A percentile compares a stretch with the other conserved stretches of the same genome.
Conservation (phyloP, 1,140 invertebrate species). For the Euwallacea similis region DNA sequence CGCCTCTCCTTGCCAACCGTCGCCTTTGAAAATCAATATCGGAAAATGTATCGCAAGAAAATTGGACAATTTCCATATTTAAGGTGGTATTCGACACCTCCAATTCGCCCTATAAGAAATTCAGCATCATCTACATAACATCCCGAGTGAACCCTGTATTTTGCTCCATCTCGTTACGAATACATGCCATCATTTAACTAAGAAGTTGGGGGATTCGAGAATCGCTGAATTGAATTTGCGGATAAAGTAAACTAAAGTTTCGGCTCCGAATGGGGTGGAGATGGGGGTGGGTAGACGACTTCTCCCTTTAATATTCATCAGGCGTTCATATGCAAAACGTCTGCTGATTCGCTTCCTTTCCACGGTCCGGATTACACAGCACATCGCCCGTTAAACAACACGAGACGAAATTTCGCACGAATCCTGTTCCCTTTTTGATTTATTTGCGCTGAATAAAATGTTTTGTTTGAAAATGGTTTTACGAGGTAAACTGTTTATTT, state of each 20-base stretch:
- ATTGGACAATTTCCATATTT: slow-evolving; percentile 33
- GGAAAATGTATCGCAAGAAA: slow-evolving; percentile 31
- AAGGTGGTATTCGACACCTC: slow-evolving; percentile 30
- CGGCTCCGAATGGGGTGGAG: slow-evolving; percentile 19
- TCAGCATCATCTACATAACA: slow-evolving; percentile 36
- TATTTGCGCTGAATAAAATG: slow-evolving; percentile 35
- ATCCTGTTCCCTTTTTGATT: slow-evolving; percentile 9
- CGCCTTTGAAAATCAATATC: slow-evolving; percentile 22
- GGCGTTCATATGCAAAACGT: slow-evolving; percentile 53
- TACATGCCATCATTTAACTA: slow-evolving; percentile 36
- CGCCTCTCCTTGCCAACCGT: too few relatives aligned
- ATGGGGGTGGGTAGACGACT: slow-evolving; percentile 17
- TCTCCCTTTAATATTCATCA: slow-evolving; percentile 50
- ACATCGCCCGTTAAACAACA: slow-evolving; percentile 38
- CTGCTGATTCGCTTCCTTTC: slow-evolving; percentile 50
- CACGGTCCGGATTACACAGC: slow-evolving; percentile 46
- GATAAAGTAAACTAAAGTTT: slow-evolving; percentile 42
- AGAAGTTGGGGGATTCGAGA: slow-evolving; percentile 34
- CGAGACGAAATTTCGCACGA: slow-evolving; percentile 33
- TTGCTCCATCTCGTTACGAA: slow-evolving; percentile 32
- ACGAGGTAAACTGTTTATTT: neutral
- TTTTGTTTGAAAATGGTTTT: slow-evolving; percentile 27
- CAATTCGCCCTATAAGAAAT: slow-evolving; percentile 29
- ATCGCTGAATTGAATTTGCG: slow-evolving; percentile 38
- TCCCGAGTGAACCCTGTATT: slow-evolving; percentile 33